Evolutionary conservation across 2,113 vertebrate species (phyloP).

Genomic region (Strigops habroptila): DNA sequence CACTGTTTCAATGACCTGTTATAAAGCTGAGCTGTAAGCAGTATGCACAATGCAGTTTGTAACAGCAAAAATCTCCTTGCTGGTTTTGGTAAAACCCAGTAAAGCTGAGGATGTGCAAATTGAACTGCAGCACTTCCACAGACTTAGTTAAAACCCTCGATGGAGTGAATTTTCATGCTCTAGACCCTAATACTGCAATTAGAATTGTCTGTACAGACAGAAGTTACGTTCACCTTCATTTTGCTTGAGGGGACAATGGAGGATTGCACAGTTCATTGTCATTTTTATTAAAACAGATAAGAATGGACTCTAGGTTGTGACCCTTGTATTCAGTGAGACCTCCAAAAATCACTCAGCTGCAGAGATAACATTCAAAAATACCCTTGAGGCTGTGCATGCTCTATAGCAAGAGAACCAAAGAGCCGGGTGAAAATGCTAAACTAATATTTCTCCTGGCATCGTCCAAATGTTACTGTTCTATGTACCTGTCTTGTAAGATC

Average conservation of each 20-base stretch:
- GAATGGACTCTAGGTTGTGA: constrained; percentile 69
- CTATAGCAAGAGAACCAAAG: constrained; percentile 10
- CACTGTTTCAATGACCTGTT: not conserved
- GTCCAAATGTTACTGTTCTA: not conserved
- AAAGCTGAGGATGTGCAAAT: constrained; percentile 6
- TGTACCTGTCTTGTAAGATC: constrained; percentile 29
- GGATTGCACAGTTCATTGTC: constrained; percentile 63
- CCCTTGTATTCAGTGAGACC: constrained; percentile 68
- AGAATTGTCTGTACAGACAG: constrained; percentile 24
- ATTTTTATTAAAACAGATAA: constrained; percentile 76
- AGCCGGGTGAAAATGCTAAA: constrained; percentile 4
- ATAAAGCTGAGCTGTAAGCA: constrained; percentile 11
- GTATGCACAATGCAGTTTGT: not conserved
- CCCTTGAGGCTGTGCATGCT: constrained; percentile 5
- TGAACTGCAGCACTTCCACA: not conserved
- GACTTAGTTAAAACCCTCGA: not conserved
- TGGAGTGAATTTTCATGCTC: not conserved
- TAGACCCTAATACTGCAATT: not conserved
- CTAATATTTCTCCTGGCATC: not conserved
- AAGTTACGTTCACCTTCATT: constrained; percentile 5
- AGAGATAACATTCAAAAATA: constrained; percentile 71
- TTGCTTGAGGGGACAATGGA: constrained; percentile 51
- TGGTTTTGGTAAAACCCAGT: constrained; percentile 12
- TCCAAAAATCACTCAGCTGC: constrained; percentile 69
- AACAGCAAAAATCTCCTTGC: constrained; percentile 50